These are phyloP conservation scores for Andricus grossulariae DNA, from an alignment of 1,140 invertebrate species.

Conservation along the genomic window DNA sequence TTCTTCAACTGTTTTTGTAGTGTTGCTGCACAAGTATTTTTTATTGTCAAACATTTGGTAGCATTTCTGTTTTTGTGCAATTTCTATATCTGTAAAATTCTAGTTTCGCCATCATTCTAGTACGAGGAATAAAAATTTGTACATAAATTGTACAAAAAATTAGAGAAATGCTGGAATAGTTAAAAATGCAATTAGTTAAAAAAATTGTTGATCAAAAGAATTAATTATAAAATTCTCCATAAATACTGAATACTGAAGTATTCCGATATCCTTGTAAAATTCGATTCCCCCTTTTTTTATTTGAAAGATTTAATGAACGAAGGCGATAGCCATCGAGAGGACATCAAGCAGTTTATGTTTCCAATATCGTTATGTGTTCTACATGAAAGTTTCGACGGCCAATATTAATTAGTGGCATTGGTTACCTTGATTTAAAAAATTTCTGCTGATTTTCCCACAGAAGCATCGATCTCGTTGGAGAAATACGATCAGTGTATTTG, in stretches of 20 bases:
- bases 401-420: constrained; percentile 13
- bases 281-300: not conserved
- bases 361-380: constrained; percentile 7
- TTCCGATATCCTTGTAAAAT: not conserved
- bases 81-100: no score
- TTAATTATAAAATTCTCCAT: no score
- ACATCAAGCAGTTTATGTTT: constrained; percentile 24
- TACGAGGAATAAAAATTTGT: no score
- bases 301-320: constrained; percentile 15
- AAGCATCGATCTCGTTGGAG: not conserved
- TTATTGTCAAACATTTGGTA: no score
- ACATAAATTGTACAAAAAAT: no score
- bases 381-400: not conserved
- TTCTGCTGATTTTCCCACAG: constrained; percentile 8
- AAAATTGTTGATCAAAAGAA: no score
- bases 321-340: constrained; percentile 9
- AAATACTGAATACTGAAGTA: not conserved
- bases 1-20: no score
- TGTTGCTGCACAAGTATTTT: no score
- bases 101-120: no score
- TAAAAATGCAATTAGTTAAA: no score
- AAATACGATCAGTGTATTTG: constrained; percentile 22
- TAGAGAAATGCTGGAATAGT: no score
- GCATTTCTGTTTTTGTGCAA: no score
- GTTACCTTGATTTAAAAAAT: constrained; percentile 18